phyloP scores from a whole-genome alignment of 2,888 invertebrate species.

The Drosophila nigricruria region DNA sequence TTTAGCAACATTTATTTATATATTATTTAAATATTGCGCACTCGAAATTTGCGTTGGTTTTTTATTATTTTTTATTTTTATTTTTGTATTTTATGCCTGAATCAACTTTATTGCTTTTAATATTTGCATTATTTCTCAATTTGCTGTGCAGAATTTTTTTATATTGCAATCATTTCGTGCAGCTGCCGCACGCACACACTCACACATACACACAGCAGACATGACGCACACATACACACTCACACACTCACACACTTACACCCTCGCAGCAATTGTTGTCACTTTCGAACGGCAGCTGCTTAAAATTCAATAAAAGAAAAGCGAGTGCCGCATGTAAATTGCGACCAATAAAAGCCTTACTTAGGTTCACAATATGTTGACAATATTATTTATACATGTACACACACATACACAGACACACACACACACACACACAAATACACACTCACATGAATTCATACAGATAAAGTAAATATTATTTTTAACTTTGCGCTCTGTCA shows the following conservation, averaged over 20 bases:
- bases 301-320: slow-evolving; percentile 78
- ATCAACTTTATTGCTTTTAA: slow-evolving; percentile 62
- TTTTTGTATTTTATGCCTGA: slow-evolving; percentile 16
- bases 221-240: not conserved
- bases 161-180: slow-evolving; percentile 67
- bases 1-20: slow-evolving; percentile 26
- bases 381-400: slow-evolving; percentile 55
- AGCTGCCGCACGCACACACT: slow-evolving; percentile 55
- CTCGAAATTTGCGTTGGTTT: slow-evolving; percentile 2
- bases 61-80: slow-evolving; percentile 7
- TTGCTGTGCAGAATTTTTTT: slow-evolving; percentile 60
- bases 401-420: not conserved
- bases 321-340: slow-evolving; percentile 70
- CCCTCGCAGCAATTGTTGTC: slow-evolving; percentile 61
- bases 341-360: slow-evolving; percentile 70
- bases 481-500: not conserved
- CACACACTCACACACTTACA: slow-evolving; percentile 6
- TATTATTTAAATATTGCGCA: slow-evolving; percentile 1
- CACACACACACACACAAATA: not conserved
- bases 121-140: slow-evolving; percentile 81
- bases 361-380: slow-evolving; percentile 50
- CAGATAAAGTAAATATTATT: slow-evolving; percentile 1
- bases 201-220: slow-evolving; percentile 9
- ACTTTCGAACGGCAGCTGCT: slow-evolving; percentile 70
- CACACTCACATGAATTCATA: not conserved